Percentiles rank a stretch among this genome's conserved stretches.
Conservation (phyloP, 1,140 invertebrate genomes). For the Temnothorax longispinosus region DNA sequence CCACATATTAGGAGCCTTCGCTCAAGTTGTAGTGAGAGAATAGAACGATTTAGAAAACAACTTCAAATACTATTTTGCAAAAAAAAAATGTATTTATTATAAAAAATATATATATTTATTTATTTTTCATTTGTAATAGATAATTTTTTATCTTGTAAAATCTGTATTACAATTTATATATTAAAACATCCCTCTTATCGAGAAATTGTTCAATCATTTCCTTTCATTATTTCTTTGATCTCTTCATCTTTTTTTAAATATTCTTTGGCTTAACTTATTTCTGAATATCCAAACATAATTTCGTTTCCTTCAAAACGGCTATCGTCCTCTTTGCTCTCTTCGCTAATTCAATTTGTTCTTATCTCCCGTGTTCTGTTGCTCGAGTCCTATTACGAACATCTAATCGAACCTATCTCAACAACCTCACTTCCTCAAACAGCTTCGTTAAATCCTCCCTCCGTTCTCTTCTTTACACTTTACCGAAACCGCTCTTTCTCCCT, state of each 20-base stretch:
- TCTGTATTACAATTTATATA: background rate
- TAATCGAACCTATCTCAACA: slow-evolving; percentile 37
- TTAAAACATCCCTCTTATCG: background rate
- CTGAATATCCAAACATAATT: slow-evolving; percentile 30
- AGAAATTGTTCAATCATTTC: background rate
- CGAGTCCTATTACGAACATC: slow-evolving; percentile 25
- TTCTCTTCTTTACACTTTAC: slow-evolving; percentile 6
- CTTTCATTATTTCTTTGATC: background rate
- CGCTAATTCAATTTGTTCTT: slow-evolving; percentile 52
- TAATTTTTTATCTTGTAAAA: background rate
- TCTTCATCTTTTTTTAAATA: background rate
- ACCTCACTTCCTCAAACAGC: slow-evolving; percentile 17
- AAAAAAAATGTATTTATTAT: background rate
- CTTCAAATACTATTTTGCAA: background rate
- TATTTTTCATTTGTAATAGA: background rate
- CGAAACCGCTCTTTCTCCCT: background rate
- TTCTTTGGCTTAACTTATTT: background rate
- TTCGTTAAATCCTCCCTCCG: slow-evolving; percentile 23
- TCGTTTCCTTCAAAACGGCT: background rate
- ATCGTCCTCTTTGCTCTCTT: background rate
- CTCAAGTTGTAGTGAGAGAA: background rate
- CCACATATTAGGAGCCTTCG: background rate
- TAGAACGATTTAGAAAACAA: background rate
- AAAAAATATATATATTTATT: background rate
- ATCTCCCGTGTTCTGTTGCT: slow-evolving; percentile 36